phyloP scores from a whole-genome alignment of 2,888 invertebrate genomes.

The Yponomeuta cagnagella region DNA sequence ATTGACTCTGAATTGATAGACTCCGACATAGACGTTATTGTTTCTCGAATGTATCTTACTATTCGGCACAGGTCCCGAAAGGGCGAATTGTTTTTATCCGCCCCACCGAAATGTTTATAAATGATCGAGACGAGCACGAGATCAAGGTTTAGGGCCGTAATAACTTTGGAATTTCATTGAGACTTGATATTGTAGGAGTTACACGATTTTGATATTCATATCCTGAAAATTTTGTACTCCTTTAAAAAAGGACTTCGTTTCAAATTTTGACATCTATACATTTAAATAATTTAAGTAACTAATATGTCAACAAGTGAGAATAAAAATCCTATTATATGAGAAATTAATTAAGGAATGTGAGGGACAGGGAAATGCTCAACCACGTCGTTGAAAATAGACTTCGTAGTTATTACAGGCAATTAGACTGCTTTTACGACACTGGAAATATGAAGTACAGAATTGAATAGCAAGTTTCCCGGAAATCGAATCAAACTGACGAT shows the following conservation, averaged over 20 bases:
- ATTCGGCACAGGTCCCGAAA: constrained; percentile 42
- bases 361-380: no score
- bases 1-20: constrained; percentile 67
- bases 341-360: no score
- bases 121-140: constrained; percentile 25
- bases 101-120: constrained; percentile 55
- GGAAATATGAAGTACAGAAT: neutral
- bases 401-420: no score
- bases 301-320: no score
- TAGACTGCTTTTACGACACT: no score
- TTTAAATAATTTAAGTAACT: no score
- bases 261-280: no score
- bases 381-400: no score
- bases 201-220: neutral
- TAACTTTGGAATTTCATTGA: neutral
- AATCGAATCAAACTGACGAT: constrained; percentile 35
- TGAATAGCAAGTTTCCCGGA: constrained; percentile 32
- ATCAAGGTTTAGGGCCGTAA: neutral
- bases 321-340: no score
- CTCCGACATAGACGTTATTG: constrained; percentile 70
- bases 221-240: no score
- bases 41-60: constrained; percentile 55
- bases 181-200: neutral
- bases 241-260: no score
- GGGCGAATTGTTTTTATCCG: constrained; percentile 53